Evolutionary conservation across 1,140 invertebrate species (phyloP).

Genomic region (Lasioglossum baleicum): DNA sequence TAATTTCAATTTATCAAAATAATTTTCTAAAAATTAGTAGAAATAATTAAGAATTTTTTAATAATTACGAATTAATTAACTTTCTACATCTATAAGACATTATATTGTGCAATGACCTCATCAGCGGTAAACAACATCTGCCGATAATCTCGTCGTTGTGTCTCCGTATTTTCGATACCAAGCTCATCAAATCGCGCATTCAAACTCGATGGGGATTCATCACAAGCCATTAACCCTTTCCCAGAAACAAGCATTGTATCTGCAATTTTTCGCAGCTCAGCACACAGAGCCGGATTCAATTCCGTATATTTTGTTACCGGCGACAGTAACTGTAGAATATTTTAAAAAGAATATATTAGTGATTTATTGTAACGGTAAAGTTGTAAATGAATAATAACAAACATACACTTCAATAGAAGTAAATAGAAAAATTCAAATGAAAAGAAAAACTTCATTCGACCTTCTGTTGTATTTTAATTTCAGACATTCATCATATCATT

Average conservation of each 20-base stretch:
- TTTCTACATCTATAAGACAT: neutral
- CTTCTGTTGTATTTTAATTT: too few relatives aligned
- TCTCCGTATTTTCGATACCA: slow-evolving; percentile 91
- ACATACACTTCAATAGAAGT: too few relatives aligned
- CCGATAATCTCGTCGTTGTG: slow-evolving; percentile 90
- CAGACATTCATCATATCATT: too few relatives aligned
- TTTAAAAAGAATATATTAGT: neutral
- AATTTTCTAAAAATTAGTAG: too few relatives aligned
- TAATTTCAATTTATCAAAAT: too few relatives aligned
- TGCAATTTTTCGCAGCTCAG: slow-evolving; percentile 93
- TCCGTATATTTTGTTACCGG: slow-evolving; percentile 73
- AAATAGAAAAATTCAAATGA: too few relatives aligned
- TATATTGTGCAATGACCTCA: slow-evolving; percentile 76
- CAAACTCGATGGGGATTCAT: slow-evolving; percentile 93
- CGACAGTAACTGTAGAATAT: slow-evolving; percentile 29
- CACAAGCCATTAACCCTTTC: slow-evolving; percentile 94
- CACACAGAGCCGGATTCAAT: slow-evolving; percentile 90
- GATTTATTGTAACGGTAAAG: neutral
- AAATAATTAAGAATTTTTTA: too few relatives aligned
- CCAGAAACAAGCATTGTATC: slow-evolving; percentile 92
- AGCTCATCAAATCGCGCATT: slow-evolving; percentile 90
- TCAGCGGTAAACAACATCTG: slow-evolving; percentile 95
- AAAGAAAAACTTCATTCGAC: too few relatives aligned
- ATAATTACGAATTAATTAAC: too few relatives aligned
- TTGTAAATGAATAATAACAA: too few relatives aligned